These are phyloP conservation scores for Lutraria lutraria DNA, from an alignment of 2,888 invertebrate genomes.

Conservation along the genomic window DNA sequence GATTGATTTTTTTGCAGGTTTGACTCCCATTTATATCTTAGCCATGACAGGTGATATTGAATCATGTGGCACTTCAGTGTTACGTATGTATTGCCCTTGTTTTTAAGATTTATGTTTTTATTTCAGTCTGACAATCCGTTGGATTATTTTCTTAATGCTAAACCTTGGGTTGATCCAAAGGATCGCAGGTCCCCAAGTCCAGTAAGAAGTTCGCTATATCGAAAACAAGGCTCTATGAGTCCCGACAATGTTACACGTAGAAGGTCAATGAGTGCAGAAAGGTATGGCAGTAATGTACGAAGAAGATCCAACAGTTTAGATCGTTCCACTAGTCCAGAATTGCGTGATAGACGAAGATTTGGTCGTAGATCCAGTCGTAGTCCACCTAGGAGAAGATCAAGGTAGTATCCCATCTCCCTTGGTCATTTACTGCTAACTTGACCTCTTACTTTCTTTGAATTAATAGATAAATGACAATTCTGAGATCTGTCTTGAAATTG, in stretches of 20 bases:
- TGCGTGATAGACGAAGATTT: slow-evolving; percentile 54
- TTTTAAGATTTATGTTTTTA: neutral
- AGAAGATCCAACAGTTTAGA: slow-evolving; percentile 54
- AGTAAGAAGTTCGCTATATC: slow-evolving; percentile 23
- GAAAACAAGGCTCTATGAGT: slow-evolving; percentile 35
- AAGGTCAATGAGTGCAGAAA: slow-evolving; percentile 57
- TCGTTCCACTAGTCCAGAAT: slow-evolving; percentile 61
- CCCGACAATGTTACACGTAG: slow-evolving; percentile 3
- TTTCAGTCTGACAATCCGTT: slow-evolving; percentile 60
- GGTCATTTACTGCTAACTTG: neutral
- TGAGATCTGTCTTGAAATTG: neutral
- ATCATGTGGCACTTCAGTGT: too few species aligned
- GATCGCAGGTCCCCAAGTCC: slow-evolving; percentile 35
- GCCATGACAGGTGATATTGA: too few species aligned
- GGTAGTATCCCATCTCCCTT: slow-evolving; percentile 30
- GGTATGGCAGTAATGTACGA: slow-evolving; percentile 29
- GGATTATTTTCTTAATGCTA: slow-evolving; percentile 69
- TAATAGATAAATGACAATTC: neutral
- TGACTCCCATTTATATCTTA: too few species aligned
- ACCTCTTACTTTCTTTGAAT: too few species aligned
- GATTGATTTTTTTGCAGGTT: too few species aligned
- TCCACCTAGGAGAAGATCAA: slow-evolving; percentile 57
- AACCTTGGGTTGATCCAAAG: slow-evolving; percentile 64
- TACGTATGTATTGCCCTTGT: too few species aligned
- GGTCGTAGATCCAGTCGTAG: slow-evolving; percentile 47